Evolutionary conservation across 2,888 invertebrate genomes (phyloP), one percentile per base, ranked within the genome.

Genomic region (Drosophila glabriapex): DNA sequence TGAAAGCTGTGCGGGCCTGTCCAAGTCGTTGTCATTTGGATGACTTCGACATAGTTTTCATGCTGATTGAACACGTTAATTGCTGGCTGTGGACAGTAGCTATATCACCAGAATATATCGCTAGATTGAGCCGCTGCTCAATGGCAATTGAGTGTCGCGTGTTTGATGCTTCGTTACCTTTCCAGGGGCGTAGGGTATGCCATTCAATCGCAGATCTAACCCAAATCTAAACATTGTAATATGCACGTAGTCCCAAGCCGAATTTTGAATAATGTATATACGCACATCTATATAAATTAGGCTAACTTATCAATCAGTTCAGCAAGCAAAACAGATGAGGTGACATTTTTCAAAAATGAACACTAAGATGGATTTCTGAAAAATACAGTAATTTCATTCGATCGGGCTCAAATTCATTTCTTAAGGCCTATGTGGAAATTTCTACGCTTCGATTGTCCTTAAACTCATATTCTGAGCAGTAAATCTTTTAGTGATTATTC

Each of bases 11-110:
- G 61, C 74, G 60, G 55, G 63, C 19, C 50, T 16, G 62, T 63
- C 69, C 67, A 89, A 62, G 54, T 78, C 68, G 58, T 39, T 68
- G 69, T 33, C 58, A 65, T 73, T 81, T 60, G 68, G 70, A 80
- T 88, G 81, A 79, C 83, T 87, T 90, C 92, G 92, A 93, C 92
- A 90, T 82, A 83, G 83, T 91, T 93, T 92, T 93, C 92, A 93
- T 86, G 93, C 89, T 90, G 88, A 91, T 92, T 91, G 91, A 88
- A 68, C 92, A 83, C 76, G 76, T 74, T 93, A 93, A 93, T 93
- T 93, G 83, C 61, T 76, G 64, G 54, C 78, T 73, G 62, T 80
- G 82, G 72, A 76, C 67, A 69, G 78, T 82, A 46, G 64, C 62
- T 53, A 53, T 67, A 70, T 78, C 55, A 65, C 41, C 60, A 59